A percentile compares a stretch with the other conserved stretches of the same genome.
These are phyloP conservation scores for Myiozetetes cayanensis DNA, from an alignment of 2,113 vertebrate genomes.

Conservation along the genomic window DNA sequence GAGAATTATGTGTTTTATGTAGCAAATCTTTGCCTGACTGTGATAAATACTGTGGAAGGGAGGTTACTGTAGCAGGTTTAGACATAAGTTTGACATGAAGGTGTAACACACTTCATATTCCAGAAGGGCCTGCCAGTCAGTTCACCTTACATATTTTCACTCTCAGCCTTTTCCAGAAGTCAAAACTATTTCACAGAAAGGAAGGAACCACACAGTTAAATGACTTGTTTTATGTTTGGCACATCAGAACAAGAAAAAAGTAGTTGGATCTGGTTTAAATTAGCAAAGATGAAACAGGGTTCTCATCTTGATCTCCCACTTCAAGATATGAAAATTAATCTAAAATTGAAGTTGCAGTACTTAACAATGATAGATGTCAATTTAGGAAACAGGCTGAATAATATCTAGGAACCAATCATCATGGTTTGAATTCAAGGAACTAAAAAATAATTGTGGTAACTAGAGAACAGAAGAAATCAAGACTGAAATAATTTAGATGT, in stretches of 20 bases:
- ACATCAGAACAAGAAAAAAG: background rate
- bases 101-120: background rate
- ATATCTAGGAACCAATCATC: background rate
- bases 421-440: constrained; percentile 41
- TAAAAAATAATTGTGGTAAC: constrained; percentile 21
- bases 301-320: background rate
- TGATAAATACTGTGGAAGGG: background rate
- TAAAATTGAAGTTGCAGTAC: background rate
- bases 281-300: background rate
- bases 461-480: constrained; percentile 45
- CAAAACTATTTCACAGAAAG: background rate
- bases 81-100: background rate
- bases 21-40: background rate
- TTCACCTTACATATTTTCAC: background rate
- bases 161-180: background rate
- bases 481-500: background rate
- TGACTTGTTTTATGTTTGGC: background rate
- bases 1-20: background rate
- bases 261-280: background rate
- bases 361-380: background rate
- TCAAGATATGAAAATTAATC: background rate
- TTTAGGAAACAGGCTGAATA: constrained; percentile 4
- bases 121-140: background rate
- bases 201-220: background rate
- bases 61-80: background rate